Evolutionary conservation across 2,113 vertebrate species (phyloP).

Genomic region (Lophius piscatorius): DNA sequence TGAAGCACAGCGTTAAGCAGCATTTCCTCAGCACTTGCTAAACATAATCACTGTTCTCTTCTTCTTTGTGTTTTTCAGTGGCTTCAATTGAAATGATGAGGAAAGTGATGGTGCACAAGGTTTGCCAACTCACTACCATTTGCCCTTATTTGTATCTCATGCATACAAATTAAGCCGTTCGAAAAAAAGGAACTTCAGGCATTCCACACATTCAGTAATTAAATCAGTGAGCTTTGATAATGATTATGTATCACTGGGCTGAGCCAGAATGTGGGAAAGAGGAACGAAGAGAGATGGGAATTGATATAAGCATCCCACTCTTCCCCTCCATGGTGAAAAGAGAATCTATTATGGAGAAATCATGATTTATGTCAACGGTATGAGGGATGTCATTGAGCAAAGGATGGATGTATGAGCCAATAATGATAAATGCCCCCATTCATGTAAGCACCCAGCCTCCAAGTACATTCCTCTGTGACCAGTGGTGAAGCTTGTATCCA

Average conservation of each 20-base stretch:
- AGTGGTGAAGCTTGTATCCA: constrained; percentile 28
- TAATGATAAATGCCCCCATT: constrained; percentile 90
- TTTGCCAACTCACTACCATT: constrained; percentile 6
- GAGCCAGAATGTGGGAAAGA: constrained; percentile 26
- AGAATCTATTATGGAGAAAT: constrained; percentile 95
- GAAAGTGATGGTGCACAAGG: too few species aligned
- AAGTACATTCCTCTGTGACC: constrained; percentile 19
- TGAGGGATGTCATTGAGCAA: constrained; percentile 85
- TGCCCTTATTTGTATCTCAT: constrained; percentile 67
- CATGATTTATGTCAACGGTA: constrained; percentile 96
- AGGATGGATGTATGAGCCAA: constrained; percentile 89
- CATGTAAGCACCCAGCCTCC: constrained; percentile 33
- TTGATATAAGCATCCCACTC: constrained; percentile 90
- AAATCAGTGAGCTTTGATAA: constrained; percentile 92
- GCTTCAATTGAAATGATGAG: background rate
- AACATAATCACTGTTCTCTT: constrained; percentile 5
- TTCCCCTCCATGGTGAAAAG: constrained; percentile 87
- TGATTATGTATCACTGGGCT: constrained; percentile 85
- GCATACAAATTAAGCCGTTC: constrained; percentile 76
- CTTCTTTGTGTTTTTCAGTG: background rate
- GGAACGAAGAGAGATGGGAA: constrained; percentile 68
- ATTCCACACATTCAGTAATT: constrained; percentile 84
- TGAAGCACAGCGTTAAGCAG: background rate
- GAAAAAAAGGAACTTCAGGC: constrained; percentile 85
- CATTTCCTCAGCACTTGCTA: constrained; percentile 7